These are phyloP conservation scores for Copidosoma floridanum DNA, from an alignment of 1,140 invertebrate species.

Conservation along the genomic window DNA sequence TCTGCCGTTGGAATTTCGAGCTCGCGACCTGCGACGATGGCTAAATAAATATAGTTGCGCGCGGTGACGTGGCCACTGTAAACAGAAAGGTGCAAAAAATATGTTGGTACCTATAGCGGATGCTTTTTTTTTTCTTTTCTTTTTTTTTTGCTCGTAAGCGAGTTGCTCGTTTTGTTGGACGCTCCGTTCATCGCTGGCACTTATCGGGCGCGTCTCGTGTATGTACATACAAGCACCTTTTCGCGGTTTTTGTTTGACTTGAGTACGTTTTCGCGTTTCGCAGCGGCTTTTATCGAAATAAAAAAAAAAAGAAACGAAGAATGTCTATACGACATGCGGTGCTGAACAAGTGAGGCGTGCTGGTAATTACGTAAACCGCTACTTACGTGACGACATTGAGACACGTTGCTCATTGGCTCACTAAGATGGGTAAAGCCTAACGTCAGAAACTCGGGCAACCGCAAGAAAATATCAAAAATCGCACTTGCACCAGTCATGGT, in stretches of 20 bases:
- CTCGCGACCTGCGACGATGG: not conserved
- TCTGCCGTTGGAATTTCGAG: not conserved
- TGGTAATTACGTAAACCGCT: too few species aligned
- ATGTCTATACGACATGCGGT: too few species aligned
- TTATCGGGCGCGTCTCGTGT: not conserved
- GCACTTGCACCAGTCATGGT: too few species aligned
- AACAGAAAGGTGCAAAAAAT: not conserved
- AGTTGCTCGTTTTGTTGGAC: too few species aligned
- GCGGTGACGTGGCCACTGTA: not conserved
- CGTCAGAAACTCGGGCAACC: too few species aligned
- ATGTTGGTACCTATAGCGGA: not conserved
- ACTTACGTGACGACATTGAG: too few species aligned
- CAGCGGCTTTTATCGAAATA: not conserved
- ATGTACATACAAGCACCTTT: not conserved
- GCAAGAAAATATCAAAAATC: too few species aligned
- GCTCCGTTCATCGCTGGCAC: not conserved
- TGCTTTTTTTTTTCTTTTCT: not conserved
- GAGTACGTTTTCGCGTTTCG: not conserved
- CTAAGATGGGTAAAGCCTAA: too few species aligned
- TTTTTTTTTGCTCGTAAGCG: not conserved
- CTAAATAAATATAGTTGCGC: not conserved
- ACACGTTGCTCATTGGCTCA: too few species aligned
- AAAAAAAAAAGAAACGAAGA: too few species aligned
- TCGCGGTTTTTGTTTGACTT: conserved; percentile 1
- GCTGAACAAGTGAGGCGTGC: too few species aligned